Base-by-base conservation (phyloP, 2,113 vertebrate species). In the Platysternon megacephalum region DNA sequence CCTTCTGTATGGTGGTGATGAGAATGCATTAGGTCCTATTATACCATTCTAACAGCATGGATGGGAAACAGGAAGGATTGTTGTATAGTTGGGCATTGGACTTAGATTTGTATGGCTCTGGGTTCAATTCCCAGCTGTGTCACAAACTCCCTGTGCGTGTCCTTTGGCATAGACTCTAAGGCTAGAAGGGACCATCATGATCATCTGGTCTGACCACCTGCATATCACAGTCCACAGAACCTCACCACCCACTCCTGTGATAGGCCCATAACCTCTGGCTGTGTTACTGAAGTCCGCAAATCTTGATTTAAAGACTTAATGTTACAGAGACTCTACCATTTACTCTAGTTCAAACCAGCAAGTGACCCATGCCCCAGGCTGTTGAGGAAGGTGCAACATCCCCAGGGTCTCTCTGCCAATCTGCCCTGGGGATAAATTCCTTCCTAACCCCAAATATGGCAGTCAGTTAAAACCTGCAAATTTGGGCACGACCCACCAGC, bases 61-160 rank as follows among this genome's bases (percentile, higher is more conserved):
- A 56, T 39, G 11, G 78, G 78, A 61, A 21, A 85, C 28, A 58
- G n/a, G 80, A 78, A 48, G 32, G 7, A 11, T 72, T 49, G 17
- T 16, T 79, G n/a, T 21, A 42, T 0, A 0, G 26, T 28, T 94
- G 80, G 42, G 48, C 35, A 1, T 55, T 61, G 84, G 74, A 10
- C 19, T 8, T 12, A 11, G 29, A 24, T 65, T 49, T 80, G 32
- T 32, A 51, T 68, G 61, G 17, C 21, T 16, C 22, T 44, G 52
- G 28, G 21, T 56, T 85, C 28, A 32, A 39, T 56, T 68, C 21
- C 55, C 46, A 6, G 0, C 19, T 83, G 29, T 81, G 42, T n/a
- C 1, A 0, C 10, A 52, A 9, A 14, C 51, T 35, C 32, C 12
- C 28, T 29, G 72, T 76, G 3, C 1, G 0, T 39, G 28, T 46